phyloP scores from a whole-genome alignment of 2,113 vertebrate species.

The Felis chaus region DNA sequence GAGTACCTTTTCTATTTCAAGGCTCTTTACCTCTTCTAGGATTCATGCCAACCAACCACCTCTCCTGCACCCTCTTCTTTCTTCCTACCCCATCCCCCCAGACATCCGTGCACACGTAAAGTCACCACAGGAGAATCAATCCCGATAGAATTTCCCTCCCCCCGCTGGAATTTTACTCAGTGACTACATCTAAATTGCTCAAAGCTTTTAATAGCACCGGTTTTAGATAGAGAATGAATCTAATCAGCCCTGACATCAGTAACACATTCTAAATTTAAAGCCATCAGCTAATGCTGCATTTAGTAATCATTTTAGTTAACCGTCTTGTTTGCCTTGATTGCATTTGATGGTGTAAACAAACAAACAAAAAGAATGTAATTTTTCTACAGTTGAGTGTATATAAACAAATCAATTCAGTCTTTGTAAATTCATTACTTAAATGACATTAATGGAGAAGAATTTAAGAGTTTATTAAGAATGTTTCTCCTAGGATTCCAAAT shows the following conservation, averaged over 20 bases:
- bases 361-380: constrained; percentile 20
- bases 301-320: constrained; percentile 60
- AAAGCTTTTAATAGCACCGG: constrained; percentile 53
- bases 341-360: constrained; percentile 60
- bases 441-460: constrained; percentile 47
- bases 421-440: constrained; percentile 54
- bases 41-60: background rate
- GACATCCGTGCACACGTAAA: background rate
- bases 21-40: background rate
- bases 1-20: background rate
- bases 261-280: constrained; percentile 50
- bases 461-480: constrained; percentile 48
- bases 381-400: constrained; percentile 38
- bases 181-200: constrained; percentile 16
- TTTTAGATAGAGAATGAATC: constrained; percentile 36
- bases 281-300: constrained; percentile 17
- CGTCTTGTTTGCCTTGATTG: constrained; percentile 60
- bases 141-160: constrained; percentile 5
- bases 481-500: constrained; percentile 50
- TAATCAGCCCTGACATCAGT: constrained; percentile 66
- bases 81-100: background rate
- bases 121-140: background rate
- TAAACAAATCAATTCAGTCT: constrained; percentile 61
- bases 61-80: no score
- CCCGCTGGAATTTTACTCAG: background rate